Evolutionary conservation across 2,888 invertebrate genomes (phyloP), one percentile per base, ranked within the genome.

Genomic region (Camponotus fellah): DNA sequence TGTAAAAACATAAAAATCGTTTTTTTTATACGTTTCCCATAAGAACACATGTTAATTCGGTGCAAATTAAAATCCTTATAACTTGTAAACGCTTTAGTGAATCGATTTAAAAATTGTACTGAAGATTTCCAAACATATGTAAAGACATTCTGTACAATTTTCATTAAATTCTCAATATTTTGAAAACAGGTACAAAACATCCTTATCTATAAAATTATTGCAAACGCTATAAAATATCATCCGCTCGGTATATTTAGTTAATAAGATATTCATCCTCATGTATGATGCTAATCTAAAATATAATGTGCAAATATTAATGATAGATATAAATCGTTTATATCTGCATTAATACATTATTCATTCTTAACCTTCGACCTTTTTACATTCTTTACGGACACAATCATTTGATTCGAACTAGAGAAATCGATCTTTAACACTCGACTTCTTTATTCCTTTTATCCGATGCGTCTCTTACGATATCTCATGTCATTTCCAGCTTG

Each of bases 251-350:
- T 10, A n/a, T 10, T 26, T 2, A 26, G 10, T 26, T 46, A 49
- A 76, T 69, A 32, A 32, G 12, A 12, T 32, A 32, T 58, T 37
- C 58, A 58, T 2, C 26, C 26, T 26, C 26, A 26, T 26, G 2
- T 14, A 34, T 37, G 10, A 69, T 56, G 21, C 14, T 43, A n/a
- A 26, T 46, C 3, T 46, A n/a, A 69, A 76, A 62, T 46, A 8
- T 14, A 34, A 46, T 56, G 26, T 9, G 66, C 43, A n/a, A 43
- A 58, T 58, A 77, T 77, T 76, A 58, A 68, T 9, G 6, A 9
- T 12, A 49, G 9, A 32, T n/a, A 64, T 21, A 37, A 34, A 37
- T 26, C 10, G 12, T 14, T 9, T 14, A 34, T 34, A 37, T 46
- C 0, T 37, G 34, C 14, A n/a, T 21, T 26, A 6, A 17, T 34